Conservation (phyloP, 2,797 vertebrate species). For the Pristis pectinata region DNA sequence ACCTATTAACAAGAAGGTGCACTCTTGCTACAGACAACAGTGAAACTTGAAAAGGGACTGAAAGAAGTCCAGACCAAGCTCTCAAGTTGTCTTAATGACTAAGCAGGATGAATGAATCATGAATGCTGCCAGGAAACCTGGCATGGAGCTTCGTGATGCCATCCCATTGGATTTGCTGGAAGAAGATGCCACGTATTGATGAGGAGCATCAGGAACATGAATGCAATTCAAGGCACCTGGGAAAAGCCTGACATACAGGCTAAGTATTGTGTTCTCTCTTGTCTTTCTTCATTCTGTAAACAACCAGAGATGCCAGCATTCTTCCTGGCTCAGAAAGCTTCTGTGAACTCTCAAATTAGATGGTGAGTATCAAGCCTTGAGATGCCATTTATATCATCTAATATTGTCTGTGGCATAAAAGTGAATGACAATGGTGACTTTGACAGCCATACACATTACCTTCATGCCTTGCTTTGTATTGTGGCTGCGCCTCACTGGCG, state of each 20-base stretch:
- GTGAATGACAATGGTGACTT: not conserved
- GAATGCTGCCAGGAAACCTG: not conserved
- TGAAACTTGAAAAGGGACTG: not conserved
- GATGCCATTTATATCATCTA: not conserved
- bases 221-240: not conserved
- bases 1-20: not conserved
- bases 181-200: not conserved
- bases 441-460: not conserved
- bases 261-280: not conserved
- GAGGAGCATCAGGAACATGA: not conserved
- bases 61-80: not conserved
- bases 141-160: not conserved
- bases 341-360: not conserved
- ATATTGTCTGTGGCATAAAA: not conserved
- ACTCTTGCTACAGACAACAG: not conserved
- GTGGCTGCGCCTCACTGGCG: not conserved
- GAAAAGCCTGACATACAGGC: not conserved
- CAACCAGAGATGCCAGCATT: not conserved
- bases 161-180: not conserved
- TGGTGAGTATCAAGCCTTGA: not conserved
- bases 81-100: not conserved
- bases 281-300: not conserved
- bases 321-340: not conserved
- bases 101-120: not conserved
- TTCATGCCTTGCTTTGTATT: not conserved